Evolutionary conservation across 2,113 vertebrate genomes (phyloP).

Genomic region (mouse (Mus musculus)): DNA sequence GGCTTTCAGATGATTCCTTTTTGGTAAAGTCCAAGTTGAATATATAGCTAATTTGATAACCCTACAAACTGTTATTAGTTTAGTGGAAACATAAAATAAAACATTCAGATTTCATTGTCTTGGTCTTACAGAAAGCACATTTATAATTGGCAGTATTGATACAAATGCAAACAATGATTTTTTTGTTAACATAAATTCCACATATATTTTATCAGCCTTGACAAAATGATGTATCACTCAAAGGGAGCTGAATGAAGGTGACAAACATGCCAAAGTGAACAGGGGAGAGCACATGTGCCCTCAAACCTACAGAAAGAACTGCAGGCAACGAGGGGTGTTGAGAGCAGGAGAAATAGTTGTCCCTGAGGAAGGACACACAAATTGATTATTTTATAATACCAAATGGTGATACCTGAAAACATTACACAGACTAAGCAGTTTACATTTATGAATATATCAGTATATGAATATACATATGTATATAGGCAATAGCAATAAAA

Average conservation of each 20-base stretch:
- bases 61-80: neutral
- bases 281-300: neutral
- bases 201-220: constrained; percentile 1
- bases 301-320: neutral
- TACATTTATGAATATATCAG: neutral
- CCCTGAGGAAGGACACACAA: neutral
- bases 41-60: neutral
- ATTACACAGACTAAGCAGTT: neutral
- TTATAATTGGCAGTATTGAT: neutral
- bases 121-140: neutral
- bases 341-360: neutral
- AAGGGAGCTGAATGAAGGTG: neutral
- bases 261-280: no score
- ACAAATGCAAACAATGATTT: neutral
- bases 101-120: neutral
- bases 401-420: neutral
- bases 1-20: neutral
- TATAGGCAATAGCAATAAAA: no score
- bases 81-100: constrained; percentile 10
- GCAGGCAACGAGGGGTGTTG: neutral
- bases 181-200: neutral
- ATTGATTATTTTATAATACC: neutral
- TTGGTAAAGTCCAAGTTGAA: neutral
- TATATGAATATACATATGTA: neutral
- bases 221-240: neutral